Conservation (phyloP, 2,888 invertebrate genomes). For the Ichneumon xanthorius region DNA sequence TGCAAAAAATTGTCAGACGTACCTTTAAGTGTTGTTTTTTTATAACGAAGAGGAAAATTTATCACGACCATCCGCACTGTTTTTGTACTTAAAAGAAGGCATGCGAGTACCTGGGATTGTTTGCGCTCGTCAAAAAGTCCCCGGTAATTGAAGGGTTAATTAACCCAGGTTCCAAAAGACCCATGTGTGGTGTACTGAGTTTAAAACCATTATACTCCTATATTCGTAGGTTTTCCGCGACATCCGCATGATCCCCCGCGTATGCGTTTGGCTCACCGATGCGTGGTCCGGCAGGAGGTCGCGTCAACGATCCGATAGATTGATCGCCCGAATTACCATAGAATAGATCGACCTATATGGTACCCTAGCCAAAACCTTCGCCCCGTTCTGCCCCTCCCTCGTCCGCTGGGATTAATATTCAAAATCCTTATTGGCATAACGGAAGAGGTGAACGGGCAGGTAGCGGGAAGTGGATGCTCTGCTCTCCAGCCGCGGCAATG, state of each 20-base stretch:
- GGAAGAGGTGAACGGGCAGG: conserved; percentile 21
- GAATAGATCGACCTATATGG: conserved; percentile 31
- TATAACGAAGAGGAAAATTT: too few species aligned
- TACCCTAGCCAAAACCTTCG: conserved; percentile 20
- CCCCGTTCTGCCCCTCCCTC: conserved; percentile 9
- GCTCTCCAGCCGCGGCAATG: conserved; percentile 49
- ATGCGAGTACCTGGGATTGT: too few species aligned
- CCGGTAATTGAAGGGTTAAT: too few species aligned
- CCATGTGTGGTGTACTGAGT: neutral
- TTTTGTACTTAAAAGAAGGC: too few species aligned
- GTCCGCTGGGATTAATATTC: conserved; percentile 62
- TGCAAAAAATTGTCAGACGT: too few species aligned
- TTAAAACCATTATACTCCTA: neutral
- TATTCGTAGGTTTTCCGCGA: neutral
- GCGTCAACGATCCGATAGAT: conserved; percentile 54
- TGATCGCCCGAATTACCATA: conserved; percentile 61
- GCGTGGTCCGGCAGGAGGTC: neutral
- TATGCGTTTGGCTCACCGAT: conserved; percentile 39
- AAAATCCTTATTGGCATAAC: conserved; percentile 63
- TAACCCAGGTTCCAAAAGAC: too few species aligned
- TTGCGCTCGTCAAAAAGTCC: too few species aligned
- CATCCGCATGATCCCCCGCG: conserved; percentile 18
- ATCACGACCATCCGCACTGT: too few species aligned
- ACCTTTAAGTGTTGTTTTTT: too few species aligned
- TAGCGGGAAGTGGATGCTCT: conserved; percentile 7